A percentile compares a stretch with the other conserved stretches of the same genome.
phyloP scores from a whole-genome alignment of 2,113 vertebrate genomes.

The Hippoglossus stenolepis region DNA sequence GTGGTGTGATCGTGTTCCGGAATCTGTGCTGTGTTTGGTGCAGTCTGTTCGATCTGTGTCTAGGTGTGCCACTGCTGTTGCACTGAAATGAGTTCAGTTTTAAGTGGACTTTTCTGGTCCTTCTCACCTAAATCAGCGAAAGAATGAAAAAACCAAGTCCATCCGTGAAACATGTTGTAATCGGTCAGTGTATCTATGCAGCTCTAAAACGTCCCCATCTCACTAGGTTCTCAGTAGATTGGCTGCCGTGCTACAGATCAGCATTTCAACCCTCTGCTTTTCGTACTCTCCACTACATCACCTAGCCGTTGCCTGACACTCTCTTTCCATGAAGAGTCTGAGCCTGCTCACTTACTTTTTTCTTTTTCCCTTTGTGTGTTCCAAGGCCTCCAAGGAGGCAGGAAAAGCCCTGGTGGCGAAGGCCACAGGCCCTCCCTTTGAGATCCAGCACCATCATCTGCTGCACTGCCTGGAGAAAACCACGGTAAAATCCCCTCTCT shows the following conservation, averaged over 20 bases:
- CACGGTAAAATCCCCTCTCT: conserved; percentile 86
- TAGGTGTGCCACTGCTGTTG: conserved; percentile 73
- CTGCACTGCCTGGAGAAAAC: conserved; percentile 99
- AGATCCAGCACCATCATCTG: conserved; percentile 97
- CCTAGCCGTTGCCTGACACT: conserved; percentile 58
- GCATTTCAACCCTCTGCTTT: conserved; percentile 68
- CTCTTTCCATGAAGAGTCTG: conserved; percentile 13
- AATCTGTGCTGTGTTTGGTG: conserved; percentile 65
- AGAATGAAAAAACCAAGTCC: conserved; percentile 39
- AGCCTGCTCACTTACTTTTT: conserved; percentile 46
- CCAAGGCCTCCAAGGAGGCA: conserved; percentile 92
- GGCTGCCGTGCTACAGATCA: conserved; percentile 78
- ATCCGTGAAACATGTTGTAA: conserved; percentile 46
- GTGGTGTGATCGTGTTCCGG: conserved; percentile 56
- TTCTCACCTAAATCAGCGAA: conserved; percentile 47
- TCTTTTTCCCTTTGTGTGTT: conserved; percentile 67
- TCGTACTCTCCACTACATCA: conserved; percentile 60
- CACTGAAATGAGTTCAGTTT: conserved; percentile 50
- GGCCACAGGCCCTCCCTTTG: conserved; percentile 90
- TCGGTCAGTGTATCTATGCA: conserved; percentile 51
- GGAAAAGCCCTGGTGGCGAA: conserved; percentile 92
- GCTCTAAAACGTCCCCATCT: conserved; percentile 47
- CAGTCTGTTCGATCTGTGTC: conserved; percentile 72
- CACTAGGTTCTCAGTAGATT: conserved; percentile 71
- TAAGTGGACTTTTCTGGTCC: conserved; percentile 52